Evolutionary conservation across 2,888 invertebrate species (phyloP).

Genomic region (Chaitophorus viminalis): DNA sequence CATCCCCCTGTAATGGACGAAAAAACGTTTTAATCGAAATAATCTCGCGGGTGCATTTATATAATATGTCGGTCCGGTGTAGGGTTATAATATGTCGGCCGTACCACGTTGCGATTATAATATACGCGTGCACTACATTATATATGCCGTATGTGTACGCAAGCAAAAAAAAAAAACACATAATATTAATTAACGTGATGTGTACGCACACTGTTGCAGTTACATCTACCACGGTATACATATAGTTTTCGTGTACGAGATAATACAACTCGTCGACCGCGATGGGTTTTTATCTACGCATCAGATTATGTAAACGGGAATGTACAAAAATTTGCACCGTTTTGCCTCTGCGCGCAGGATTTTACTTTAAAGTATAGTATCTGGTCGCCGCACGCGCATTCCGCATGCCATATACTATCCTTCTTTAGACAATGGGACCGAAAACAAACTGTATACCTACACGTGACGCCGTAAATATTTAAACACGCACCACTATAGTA

Average conservation of each 20-base stretch:
- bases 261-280: constrained; percentile 29
- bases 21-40: constrained; percentile 1
- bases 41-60: neutral
- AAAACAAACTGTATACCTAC: too few relatives aligned
- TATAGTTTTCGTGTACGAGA: neutral
- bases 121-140: too few relatives aligned
- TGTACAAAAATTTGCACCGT: constrained; percentile 5
- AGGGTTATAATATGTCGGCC: too few relatives aligned
- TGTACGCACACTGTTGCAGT: too few relatives aligned
- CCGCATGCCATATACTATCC: too few relatives aligned
- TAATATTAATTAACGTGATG: neutral
- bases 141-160: neutral
- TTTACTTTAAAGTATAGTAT: neutral
- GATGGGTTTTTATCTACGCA: neutral
- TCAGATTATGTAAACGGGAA: neutral
- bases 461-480: too few relatives aligned
- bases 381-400: neutral
- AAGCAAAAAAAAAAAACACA: neutral
- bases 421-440: too few relatives aligned
- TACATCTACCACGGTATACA: neutral
- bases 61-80: neutral
- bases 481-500: too few relatives aligned
- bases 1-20: too few relatives aligned
- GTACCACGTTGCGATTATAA: neutral
- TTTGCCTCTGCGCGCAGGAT: neutral